phyloP scores from a whole-genome alignment of 2,113 vertebrate species.

The Chionis minor region DNA sequence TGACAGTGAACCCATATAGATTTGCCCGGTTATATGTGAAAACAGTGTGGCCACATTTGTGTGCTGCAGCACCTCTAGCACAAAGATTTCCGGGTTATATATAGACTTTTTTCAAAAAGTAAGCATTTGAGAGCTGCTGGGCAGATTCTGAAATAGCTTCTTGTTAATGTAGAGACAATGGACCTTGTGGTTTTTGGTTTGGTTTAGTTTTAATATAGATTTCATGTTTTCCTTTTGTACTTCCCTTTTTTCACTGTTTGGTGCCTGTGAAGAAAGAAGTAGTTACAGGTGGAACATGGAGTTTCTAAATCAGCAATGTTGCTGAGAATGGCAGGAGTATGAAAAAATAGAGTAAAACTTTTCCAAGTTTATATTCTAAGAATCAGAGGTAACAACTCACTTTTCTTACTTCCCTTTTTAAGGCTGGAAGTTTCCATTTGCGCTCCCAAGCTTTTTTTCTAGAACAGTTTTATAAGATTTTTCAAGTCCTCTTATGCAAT shows the following conservation, averaged over 20 bases:
- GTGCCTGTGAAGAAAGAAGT: neutral
- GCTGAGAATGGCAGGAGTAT: neutral
- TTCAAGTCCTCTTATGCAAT: neutral
- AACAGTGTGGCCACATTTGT: neutral
- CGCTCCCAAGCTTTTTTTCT: neutral
- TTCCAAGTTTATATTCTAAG: neutral
- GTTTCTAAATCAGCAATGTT: neutral
- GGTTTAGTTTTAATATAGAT: neutral
- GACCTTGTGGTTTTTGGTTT: neutral
- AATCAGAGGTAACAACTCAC: neutral
- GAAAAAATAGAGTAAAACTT: neutral
- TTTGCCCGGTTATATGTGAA: neutral
- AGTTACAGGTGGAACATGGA: neutral
- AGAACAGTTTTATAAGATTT: neutral
- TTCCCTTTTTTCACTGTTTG: neutral
- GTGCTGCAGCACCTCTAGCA: neutral
- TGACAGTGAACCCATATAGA: accelerated
- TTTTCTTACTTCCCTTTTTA: neutral
- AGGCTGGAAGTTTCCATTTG: neutral
- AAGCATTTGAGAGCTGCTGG: neutral
- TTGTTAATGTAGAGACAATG: neutral
- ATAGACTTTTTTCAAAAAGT: neutral
- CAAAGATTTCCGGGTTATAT: neutral
- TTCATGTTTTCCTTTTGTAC: neutral
- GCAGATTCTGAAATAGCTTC: neutral